phyloP scores from a whole-genome alignment of 2,797 vertebrate species.

The Schizopygopsis malacanthus region DNA sequence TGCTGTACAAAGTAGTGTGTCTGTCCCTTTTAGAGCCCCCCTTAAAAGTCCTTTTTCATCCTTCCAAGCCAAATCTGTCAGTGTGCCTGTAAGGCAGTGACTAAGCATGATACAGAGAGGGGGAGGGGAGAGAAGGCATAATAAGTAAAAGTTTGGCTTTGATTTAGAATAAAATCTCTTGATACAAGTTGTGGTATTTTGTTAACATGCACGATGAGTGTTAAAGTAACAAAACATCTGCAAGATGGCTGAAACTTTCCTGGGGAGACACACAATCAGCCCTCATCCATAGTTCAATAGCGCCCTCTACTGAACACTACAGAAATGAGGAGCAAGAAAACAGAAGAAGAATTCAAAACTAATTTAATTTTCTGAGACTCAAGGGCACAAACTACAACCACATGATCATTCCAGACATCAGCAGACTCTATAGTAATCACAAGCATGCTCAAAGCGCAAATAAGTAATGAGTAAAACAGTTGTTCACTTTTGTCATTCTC shows the following conservation, averaged over 20 bases:
- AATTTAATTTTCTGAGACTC: background rate
- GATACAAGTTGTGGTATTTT: background rate
- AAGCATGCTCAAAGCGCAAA: background rate
- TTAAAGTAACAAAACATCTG: slow-evolving; percentile 13
- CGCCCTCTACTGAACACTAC: slow-evolving; percentile 54
- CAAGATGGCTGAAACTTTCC: slow-evolving; percentile 42
- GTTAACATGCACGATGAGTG: slow-evolving; percentile 20
- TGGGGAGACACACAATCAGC: background rate
- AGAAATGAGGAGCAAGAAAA: background rate
- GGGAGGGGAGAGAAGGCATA: background rate
- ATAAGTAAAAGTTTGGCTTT: background rate
- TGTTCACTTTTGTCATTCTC: background rate
- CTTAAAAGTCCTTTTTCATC: slow-evolving; percentile 11
- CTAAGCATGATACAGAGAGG: slow-evolving; percentile 20
- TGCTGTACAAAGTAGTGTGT: slow-evolving; percentile 9
- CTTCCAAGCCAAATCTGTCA: slow-evolving; percentile 51
- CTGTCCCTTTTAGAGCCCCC: slow-evolving; percentile 52
- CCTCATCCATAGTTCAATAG: slow-evolving; percentile 55
- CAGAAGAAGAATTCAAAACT: background rate
- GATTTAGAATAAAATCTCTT: background rate
- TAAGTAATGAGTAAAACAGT: too few relatives aligned
- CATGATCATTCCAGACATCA: slow-evolving; percentile 22
- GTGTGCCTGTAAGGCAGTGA: slow-evolving; percentile 50
- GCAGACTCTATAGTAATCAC: background rate
- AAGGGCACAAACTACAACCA: slow-evolving; percentile 5